Conservation (phyloP, 2,113 vertebrate species). For the Oxyruncus cristatus region DNA sequence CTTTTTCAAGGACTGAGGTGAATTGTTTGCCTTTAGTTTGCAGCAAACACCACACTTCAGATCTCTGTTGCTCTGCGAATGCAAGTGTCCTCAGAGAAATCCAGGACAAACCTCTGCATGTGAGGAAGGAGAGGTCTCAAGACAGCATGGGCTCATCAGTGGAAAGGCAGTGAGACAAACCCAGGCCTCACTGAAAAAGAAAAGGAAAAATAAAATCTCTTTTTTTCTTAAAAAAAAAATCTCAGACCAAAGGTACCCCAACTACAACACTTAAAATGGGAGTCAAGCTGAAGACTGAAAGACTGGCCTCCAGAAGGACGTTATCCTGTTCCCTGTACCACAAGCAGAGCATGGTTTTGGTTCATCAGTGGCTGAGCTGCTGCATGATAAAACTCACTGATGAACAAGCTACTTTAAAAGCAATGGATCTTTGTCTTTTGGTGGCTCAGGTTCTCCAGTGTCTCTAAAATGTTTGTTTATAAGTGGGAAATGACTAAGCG, state of each 20-base stretch:
- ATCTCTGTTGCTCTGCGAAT: background rate
- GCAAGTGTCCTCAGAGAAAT: background rate
- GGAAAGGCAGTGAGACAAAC: background rate
- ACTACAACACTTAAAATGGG: background rate
- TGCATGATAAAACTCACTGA: background rate
- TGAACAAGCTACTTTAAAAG: background rate
- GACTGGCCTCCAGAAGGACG: background rate
- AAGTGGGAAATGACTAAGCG: background rate
- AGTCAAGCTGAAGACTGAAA: background rate
- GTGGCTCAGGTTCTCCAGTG: background rate
- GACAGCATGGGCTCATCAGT: background rate
- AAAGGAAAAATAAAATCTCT: background rate
- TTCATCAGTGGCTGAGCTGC: background rate
- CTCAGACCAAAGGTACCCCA: background rate
- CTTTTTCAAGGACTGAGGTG: background rate
- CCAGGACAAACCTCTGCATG: background rate
- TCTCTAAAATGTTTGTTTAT: background rate
- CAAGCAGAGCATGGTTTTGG: background rate
- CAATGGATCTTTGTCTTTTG: background rate
- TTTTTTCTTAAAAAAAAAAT: no score
- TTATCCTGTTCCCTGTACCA: background rate
- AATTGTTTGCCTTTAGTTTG: background rate
- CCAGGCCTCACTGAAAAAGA: background rate
- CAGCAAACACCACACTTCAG: background rate
- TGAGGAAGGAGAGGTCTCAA: background rate